Conservation (phyloP, 92 coral and sea anemone species). For the Siderastrea siderea region DNA sequence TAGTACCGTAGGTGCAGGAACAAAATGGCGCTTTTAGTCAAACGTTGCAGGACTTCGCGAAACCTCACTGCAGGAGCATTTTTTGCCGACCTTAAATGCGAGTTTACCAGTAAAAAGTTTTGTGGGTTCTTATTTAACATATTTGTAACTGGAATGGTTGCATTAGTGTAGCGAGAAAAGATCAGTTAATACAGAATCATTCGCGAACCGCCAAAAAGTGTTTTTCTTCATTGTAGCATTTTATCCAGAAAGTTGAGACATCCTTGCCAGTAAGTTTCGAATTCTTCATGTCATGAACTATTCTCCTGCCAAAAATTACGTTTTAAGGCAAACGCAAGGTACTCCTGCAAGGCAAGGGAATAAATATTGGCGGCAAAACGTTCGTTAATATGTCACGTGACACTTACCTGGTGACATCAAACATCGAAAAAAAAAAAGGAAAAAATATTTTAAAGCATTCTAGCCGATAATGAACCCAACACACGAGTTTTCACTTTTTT, state of each 20-base stretch:
- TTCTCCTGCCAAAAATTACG: not conserved
- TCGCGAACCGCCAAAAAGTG: not conserved
- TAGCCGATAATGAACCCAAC: not conserved
- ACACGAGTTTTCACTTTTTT: not conserved
- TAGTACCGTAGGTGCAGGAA: too few species aligned
- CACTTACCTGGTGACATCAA: not conserved
- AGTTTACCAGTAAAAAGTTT: not conserved
- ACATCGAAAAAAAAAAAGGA: not conserved
- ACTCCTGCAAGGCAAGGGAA: conserved; percentile 7
- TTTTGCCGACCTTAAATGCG: not conserved
- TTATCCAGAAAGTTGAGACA: not conserved
- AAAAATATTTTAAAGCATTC: not conserved
- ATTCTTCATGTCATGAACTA: not conserved
- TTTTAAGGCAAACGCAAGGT: not conserved
- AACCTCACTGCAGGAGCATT: conserved; percentile 4
- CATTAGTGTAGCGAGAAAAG: not conserved
- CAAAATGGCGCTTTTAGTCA: too few species aligned
- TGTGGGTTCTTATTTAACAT: not conserved
- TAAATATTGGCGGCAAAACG: conserved; percentile 12
- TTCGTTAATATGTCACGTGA: conserved; percentile 2
- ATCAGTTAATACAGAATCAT: not conserved
- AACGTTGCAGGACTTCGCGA: not conserved
- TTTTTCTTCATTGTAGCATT: not conserved
- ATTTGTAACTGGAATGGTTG: not conserved
- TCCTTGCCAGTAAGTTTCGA: conserved; percentile 9